Evolutionary conservation across 64 coral and sea anemone genomes (phyloP), one percentile per base, ranked within the genome.

Genomic region (Acropora tenuis): DNA sequence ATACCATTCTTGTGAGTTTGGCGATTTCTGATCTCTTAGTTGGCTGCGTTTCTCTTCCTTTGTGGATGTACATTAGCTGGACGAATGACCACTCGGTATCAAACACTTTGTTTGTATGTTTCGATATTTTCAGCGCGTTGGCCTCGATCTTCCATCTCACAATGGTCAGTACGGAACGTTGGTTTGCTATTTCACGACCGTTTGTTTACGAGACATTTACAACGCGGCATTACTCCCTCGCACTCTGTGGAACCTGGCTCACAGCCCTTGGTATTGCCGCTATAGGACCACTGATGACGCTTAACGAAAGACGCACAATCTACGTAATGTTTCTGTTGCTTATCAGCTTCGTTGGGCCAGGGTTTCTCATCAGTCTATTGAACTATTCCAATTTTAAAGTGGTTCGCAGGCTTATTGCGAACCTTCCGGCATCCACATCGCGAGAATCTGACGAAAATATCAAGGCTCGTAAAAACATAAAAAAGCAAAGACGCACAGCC

Each of bases 141-240:
- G 91, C 91, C n/a, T 93, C 91, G 7, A 93, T 87, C 43, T 93
- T 93, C 19, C 91, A 93, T 55, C 50, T 93, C 8, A 93, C 91
- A 20, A 48, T 42, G 13, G 91, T 93, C 4, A 93, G 82, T 41
- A 18, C 87, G 11, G 91, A 93, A 57, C 74, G 91, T 16, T 93
- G 91, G 75, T 30, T 93, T 1, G 83, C 91, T 0, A 93, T 93
- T 93, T 87, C 74, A 5, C 84, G 80, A 6, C 91, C 91, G 45
- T 93, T 93, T 61, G 47, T 87, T 69, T 86, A 93, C 60, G 49
- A 52, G 30, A 80, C 91, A 49, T 61, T 93, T 9, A 53, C 91
- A 47, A 71, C 48, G 40, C 9, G 47, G 8, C 86, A 78, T 46
- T 93, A 93, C 73, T 77, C 76, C 2, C 55, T 87, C 5, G 44